Conservation (phyloP, 2,113 vertebrate genomes). For the Antigone vipio region DNA sequence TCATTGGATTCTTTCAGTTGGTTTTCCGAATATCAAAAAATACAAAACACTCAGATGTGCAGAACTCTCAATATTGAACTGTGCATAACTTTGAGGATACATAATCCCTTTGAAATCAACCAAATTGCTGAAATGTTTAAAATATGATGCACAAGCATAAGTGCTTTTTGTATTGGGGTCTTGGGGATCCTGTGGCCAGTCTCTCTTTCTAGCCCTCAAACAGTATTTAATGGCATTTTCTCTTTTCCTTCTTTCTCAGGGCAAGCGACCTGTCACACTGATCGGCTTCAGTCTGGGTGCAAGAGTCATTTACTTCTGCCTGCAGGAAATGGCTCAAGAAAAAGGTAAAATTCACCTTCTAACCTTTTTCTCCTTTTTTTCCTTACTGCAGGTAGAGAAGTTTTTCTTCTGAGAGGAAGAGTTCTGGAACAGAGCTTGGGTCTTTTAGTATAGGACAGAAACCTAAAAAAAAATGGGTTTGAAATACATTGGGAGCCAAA, state of each 20-base stretch:
- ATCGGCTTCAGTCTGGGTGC: slow-evolving; percentile 97
- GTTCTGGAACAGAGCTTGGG: not conserved
- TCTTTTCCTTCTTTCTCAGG: slow-evolving; percentile 71
- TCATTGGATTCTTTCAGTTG: not conserved
- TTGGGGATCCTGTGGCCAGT: fast-evolving
- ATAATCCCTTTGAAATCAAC: not conserved
- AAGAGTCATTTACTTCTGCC: slow-evolving; percentile 96
- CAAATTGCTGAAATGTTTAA: not conserved
- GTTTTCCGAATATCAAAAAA: not conserved
- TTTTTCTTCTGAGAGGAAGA: not conserved
- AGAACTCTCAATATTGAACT: not conserved
- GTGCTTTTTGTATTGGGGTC: not conserved
- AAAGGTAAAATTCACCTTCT: slow-evolving; percentile 75
- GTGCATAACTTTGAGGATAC: not conserved
- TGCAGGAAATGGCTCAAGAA: slow-evolving; percentile 92
- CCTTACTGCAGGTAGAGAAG: not conserved
- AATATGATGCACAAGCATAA: not conserved
- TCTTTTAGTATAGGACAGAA: not conserved
- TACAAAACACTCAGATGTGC: not conserved
- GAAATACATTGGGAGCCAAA: not conserved
- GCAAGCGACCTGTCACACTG: slow-evolving; percentile 89
- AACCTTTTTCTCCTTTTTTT: not conserved
- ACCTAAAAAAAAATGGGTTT: not conserved
- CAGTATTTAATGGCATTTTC: not conserved
- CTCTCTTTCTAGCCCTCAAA: not conserved